Evolutionary conservation across 2,888 invertebrate species (phyloP), one percentile per base, ranked within the genome.

Genomic region (Sarcophaga subvicina): DNA sequence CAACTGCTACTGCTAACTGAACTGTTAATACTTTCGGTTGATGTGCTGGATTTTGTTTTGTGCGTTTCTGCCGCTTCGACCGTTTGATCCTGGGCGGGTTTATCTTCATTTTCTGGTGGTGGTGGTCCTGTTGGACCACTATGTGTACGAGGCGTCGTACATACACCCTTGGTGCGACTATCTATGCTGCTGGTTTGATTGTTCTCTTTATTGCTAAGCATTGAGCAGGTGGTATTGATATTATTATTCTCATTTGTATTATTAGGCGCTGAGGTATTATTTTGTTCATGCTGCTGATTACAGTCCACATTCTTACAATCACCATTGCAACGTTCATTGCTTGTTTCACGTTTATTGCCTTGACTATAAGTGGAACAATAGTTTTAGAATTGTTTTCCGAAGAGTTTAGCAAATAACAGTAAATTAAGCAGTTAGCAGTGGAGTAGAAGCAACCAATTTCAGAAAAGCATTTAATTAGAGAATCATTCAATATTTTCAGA

Each of bases 81-180:
- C 17, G 12, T 12, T 54, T 54, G 54, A 54, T 54, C 54, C 17
- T 2, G 14, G 54, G 54, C 54, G 17, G 54, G 60, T 64, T 45
- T 10, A 14, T 54, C 54, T 14, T 54, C 25, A 78, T 27, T 72
- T 66, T 79, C 87, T 80, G 91, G 90, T 92, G 93, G 93, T 90
- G 94, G 93, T 90, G 94, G 93, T 85, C 94, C 94, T 83, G 94
- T 94, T 90, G 94, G 94, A 88, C 94, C 93, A 90, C 94, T 93
- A 90, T 93, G 93, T 66, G 94, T 93, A 89, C 92, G 93, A 11
- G 94, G 94, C 87, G 94, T 91, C 85, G 94, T 91, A 75, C 94
- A 93, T 88, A 94, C 93, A 89, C 94, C 93, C 90, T 94, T 94
- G 14, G 94, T 94, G 90, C 94, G 94, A 59, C 92, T 90, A 80